phyloP scores from a whole-genome alignment of 2,113 vertebrate species.

The Odocoileus virginianus region DNA sequence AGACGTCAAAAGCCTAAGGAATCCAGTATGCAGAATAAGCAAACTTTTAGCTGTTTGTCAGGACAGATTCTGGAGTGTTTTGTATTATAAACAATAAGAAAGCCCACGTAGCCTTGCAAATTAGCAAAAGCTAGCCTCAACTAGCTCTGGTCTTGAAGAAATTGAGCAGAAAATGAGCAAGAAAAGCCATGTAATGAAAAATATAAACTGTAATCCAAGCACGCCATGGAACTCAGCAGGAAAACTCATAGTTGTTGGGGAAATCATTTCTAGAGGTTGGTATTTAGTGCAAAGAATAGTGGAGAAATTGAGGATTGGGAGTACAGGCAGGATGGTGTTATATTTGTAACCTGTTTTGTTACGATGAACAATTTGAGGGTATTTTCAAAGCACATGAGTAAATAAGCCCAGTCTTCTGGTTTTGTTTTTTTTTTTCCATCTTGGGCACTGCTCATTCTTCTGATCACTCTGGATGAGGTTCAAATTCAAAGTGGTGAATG shows the following conservation, averaged over 20 bases:
- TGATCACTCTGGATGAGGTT: background rate
- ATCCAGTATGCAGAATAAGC: background rate
- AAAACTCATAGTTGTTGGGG: background rate
- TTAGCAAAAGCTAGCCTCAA: background rate
- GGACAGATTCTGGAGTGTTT: background rate
- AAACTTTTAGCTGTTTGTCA: slow-evolving; percentile 12
- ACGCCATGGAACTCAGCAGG: background rate
- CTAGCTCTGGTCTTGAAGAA: slow-evolving; percentile 5
- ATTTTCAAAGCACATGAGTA: background rate
- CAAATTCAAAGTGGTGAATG: background rate
- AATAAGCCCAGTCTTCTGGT: background rate
- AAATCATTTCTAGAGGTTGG: background rate
- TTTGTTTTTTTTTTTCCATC: background rate
- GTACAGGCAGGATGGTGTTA: background rate
- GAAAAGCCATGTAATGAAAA: background rate
- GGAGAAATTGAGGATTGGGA: background rate
- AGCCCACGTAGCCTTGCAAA: background rate
- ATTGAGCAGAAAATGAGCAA: background rate
- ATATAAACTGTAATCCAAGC: background rate
- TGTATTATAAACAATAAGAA: slow-evolving; percentile 26
- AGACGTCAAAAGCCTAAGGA: slow-evolving; percentile 42
- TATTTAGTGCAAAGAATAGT: background rate
- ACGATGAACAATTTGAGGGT: background rate
- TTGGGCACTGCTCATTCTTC: background rate
- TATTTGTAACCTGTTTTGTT: background rate